phyloP scores from a whole-genome alignment of 2,113 vertebrate species.

The Sinocyclocheilus rhinocerous region DNA sequence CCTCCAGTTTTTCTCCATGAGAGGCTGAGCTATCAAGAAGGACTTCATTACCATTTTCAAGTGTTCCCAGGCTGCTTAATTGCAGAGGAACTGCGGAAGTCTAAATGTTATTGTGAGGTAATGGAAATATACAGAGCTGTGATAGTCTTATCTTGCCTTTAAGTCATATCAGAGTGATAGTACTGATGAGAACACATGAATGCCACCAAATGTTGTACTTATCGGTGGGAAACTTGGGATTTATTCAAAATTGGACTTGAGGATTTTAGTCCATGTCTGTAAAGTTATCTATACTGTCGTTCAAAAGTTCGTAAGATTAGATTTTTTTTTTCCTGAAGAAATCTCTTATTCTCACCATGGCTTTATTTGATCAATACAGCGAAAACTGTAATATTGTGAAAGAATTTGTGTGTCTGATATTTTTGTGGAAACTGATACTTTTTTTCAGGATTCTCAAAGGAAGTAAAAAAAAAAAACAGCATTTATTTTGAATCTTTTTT shows the following conservation, averaged over 20 bases:
- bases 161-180: not conserved
- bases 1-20: constrained; percentile 37
- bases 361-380: not conserved
- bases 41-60: constrained; percentile 70
- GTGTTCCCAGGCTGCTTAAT: constrained; percentile 65
- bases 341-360: not conserved
- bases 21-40: constrained; percentile 58
- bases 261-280: not conserved
- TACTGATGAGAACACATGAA: not conserved
- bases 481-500: no score
- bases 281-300: no score
- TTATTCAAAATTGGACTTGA: not conserved
- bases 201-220: not conserved
- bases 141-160: not conserved
- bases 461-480: no score
- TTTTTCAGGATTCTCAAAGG: no score
- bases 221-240: not conserved
- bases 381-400: not conserved
- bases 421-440: no score
- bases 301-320: no score
- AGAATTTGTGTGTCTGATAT: no score
- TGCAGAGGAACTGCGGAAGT: constrained; percentile 66
- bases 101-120: constrained; percentile 65
- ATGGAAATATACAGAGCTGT: constrained; percentile 65
- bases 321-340: not conserved